Evolutionary conservation across 2,888 invertebrate genomes (phyloP).

Genomic region (Junonia oenone): DNA sequence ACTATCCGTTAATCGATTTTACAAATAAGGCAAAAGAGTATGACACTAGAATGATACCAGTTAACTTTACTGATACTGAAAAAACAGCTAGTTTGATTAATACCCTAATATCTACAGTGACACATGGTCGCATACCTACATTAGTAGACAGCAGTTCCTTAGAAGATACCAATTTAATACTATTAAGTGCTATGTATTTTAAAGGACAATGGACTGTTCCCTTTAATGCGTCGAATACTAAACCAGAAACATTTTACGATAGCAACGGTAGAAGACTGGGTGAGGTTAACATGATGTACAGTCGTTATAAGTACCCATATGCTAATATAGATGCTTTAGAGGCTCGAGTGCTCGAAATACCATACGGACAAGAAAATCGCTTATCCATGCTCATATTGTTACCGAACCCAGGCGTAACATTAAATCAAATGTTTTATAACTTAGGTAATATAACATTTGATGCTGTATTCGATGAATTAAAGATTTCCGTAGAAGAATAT

Average conservation of each 20-base stretch:
- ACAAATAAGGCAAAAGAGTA: conserved; percentile 38
- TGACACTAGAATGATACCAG: conserved; percentile 43
- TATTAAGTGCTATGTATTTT: conserved; percentile 84
- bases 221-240: conserved; percentile 79
- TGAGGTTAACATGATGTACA: conserved; percentile 87
- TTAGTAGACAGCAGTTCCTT: conserved; percentile 60
- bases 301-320: conserved; percentile 79
- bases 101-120: conserved; percentile 44
- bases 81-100: conserved; percentile 47
- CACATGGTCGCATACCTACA: conserved; percentile 51
- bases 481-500: conserved; percentile 64
- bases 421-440: conserved; percentile 73
- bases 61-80: conserved; percentile 46
- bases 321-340: conserved; percentile 75
- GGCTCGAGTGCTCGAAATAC: conserved; percentile 83
- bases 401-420: conserved; percentile 77
- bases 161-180: conserved; percentile 74
- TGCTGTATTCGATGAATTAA: conserved; percentile 71
- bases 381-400: conserved; percentile 83
- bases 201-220: conserved; percentile 85
- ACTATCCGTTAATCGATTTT: conserved; percentile 41
- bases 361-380: conserved; percentile 80
- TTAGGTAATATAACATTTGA: conserved; percentile 66
- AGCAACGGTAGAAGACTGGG: conserved; percentile 71
- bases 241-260: conserved; percentile 75